Conservation (phyloP, 2,888 invertebrate genomes). For the Agrotis exclamationis region DNA sequence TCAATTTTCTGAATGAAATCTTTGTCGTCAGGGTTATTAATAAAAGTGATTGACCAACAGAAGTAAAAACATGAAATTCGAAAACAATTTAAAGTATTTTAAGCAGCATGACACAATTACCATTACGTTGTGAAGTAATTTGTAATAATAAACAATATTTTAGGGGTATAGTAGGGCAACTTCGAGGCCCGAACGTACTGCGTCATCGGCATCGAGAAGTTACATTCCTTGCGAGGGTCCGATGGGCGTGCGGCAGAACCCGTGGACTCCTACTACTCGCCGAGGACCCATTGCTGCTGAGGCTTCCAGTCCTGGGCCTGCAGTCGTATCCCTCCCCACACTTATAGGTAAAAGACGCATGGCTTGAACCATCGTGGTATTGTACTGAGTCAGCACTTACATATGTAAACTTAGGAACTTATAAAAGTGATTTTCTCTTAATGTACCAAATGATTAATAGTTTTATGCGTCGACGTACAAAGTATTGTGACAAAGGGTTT, state of each 20-base stretch:
- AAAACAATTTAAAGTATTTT: not conserved
- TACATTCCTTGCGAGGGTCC: slow-evolving; percentile 76
- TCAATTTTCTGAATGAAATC: slow-evolving; percentile 12
- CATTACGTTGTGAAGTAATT: not conserved
- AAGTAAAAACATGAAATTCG: slow-evolving; percentile 2
- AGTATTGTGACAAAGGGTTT: no score
- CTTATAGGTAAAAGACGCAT: slow-evolving; percentile 92
- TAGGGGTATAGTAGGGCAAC: slow-evolving; percentile 41
- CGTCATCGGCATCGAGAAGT: slow-evolving; percentile 72
- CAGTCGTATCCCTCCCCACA: slow-evolving; percentile 95
- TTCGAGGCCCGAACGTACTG: slow-evolving; percentile 58
- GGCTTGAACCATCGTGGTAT: slow-evolving; percentile 1
- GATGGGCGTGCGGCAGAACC: slow-evolving; percentile 95
- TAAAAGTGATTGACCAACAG: slow-evolving; percentile 1
- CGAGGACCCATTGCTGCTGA: slow-evolving; percentile 97
- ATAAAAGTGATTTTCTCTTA: no score
- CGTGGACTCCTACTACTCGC: slow-evolving; percentile 97
- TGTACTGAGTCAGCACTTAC: not conserved
- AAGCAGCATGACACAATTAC: not conserved
- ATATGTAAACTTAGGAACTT: no score
- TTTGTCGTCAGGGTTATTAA: slow-evolving; percentile 4
- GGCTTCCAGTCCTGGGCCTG: slow-evolving; percentile 96
- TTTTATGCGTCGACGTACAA: no score
- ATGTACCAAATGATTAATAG: no score
- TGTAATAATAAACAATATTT: slow-evolving; percentile 37